Evolutionary conservation across 2,113 vertebrate species (phyloP).

Genomic region (Bettongia penicillata): DNA sequence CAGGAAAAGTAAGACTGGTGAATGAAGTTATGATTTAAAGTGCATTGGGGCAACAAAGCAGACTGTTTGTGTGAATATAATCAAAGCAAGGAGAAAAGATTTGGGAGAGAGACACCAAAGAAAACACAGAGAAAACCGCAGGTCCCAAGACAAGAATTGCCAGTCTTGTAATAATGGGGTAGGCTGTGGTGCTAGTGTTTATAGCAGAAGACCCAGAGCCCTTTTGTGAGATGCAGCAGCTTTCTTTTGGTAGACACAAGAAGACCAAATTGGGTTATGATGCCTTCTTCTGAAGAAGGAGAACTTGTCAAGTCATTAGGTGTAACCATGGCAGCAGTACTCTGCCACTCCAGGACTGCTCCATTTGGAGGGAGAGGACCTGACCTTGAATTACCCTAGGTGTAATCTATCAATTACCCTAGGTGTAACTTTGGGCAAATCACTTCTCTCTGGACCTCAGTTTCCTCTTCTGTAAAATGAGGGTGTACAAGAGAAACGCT

Average conservation of each 20-base stretch:
- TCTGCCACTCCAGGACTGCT: background rate
- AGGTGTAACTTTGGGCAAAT: background rate
- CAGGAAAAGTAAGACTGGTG: background rate
- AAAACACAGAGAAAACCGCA: conserved; percentile 65
- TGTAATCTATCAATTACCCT: background rate
- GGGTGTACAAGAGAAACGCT: background rate
- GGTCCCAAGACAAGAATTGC: conserved; percentile 43
- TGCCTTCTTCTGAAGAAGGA: background rate
- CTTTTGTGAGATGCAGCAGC: conserved; percentile 49
- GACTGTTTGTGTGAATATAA: conserved; percentile 33
- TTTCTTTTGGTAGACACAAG: background rate
- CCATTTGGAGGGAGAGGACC: background rate
- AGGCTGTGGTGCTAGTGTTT: conserved; percentile 49
- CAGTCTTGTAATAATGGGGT: conserved; percentile 65
- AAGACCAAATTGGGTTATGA: background rate
- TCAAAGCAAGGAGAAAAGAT: conserved; percentile 48
- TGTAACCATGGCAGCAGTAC: background rate
- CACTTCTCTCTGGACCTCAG: background rate
- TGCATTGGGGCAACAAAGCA: background rate
- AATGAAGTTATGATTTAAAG: background rate
- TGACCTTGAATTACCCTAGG: background rate
- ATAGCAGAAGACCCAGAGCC: conserved; percentile 58
- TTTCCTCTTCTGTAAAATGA: background rate
- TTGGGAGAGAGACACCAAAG: conserved; percentile 34
- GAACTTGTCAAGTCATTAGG: background rate